A percentile compares a stretch with the other conserved stretches of the same genome.
phyloP scores from a whole-genome alignment of 2,113 vertebrate species.

The Xiphophorus couchianus region DNA sequence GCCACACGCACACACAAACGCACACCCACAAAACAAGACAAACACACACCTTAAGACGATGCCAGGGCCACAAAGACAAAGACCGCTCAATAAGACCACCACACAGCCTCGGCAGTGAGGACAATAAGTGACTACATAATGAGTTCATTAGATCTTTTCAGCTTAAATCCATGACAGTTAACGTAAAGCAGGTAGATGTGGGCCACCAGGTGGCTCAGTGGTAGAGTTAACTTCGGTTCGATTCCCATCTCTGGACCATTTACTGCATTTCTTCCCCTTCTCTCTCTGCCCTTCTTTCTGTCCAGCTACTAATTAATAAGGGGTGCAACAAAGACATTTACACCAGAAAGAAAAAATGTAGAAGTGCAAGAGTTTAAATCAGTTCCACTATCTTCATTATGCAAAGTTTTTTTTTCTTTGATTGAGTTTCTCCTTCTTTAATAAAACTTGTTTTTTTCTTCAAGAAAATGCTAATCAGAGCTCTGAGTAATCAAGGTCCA shows the following conservation, averaged over 20 bases:
- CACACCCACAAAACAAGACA: conserved; percentile 4
- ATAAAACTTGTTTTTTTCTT: conserved; percentile 1
- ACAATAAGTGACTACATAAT: conserved; percentile 57
- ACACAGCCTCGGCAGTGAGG: conserved; percentile 28
- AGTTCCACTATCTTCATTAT: conserved; percentile 19
- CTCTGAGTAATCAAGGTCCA: conserved; percentile 29
- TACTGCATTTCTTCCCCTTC: too few species aligned
- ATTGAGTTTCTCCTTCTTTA: neutral
- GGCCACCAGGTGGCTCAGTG: too few species aligned
- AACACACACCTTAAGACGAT: conserved; percentile 33
- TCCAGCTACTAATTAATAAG: too few species aligned
- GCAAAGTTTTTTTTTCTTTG: conserved; percentile 1
- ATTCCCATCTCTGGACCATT: too few species aligned
- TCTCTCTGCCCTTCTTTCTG: too few species aligned
- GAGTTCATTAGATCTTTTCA: conserved; percentile 39
- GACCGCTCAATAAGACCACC: conserved; percentile 59
- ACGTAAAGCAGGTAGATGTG: neutral
- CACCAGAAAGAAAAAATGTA: neutral
- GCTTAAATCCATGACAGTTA: conserved; percentile 21
- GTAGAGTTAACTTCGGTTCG: too few species aligned
- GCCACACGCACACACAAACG: conserved; percentile 21
- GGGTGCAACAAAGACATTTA: too few species aligned
- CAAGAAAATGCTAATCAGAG: conserved; percentile 30
- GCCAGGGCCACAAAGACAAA: conserved; percentile 51
- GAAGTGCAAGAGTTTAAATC: neutral